A percentile compares a stretch with the other conserved stretches of the same genome.
These are phyloP conservation scores for Stomatorhinus walkeri DNA, from an alignment of 2,797 vertebrate species.

Conservation along the genomic window DNA sequence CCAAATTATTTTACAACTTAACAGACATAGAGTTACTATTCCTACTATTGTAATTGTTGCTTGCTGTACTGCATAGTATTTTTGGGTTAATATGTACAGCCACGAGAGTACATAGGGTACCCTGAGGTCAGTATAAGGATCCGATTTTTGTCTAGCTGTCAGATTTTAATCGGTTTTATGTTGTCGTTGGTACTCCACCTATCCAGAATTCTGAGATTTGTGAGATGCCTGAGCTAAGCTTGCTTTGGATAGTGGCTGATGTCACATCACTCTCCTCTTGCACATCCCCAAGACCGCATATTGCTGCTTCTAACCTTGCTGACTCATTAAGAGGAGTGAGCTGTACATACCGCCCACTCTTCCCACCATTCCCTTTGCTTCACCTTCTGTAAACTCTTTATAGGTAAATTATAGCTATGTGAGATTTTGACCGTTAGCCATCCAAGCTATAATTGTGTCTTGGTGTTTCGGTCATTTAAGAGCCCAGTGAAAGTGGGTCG, in stretches of 20 bases:
- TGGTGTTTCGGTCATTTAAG: conserved; percentile 24
- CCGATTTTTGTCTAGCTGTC: not conserved
- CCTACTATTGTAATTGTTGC: not conserved
- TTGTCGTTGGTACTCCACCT: not conserved
- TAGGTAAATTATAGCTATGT: conserved; percentile 20
- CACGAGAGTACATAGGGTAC: not conserved
- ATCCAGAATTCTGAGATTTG: not conserved
- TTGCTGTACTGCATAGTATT: not conserved
- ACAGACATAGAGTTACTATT: conserved; percentile 29
- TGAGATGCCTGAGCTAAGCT: not conserved
- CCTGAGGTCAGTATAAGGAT: not conserved
- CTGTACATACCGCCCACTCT: not conserved
- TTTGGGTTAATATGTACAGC: not conserved
- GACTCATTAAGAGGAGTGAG: not conserved
- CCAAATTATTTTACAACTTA: conserved; percentile 33
- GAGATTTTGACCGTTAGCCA: conserved; percentile 29
- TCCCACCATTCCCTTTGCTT: conserved; percentile 14
- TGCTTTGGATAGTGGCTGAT: not conserved
- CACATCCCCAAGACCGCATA: not conserved
- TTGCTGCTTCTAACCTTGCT: conserved; percentile 8
- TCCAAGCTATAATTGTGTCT: conserved; percentile 40
- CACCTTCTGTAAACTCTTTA: conserved; percentile 20
- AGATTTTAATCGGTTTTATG: not conserved
- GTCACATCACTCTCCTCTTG: not conserved
- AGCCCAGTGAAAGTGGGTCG: conserved; percentile 26